Evolutionary conservation across 2,888 invertebrate genomes (phyloP).

Genomic region (Neoitamus cyanurus): DNA sequence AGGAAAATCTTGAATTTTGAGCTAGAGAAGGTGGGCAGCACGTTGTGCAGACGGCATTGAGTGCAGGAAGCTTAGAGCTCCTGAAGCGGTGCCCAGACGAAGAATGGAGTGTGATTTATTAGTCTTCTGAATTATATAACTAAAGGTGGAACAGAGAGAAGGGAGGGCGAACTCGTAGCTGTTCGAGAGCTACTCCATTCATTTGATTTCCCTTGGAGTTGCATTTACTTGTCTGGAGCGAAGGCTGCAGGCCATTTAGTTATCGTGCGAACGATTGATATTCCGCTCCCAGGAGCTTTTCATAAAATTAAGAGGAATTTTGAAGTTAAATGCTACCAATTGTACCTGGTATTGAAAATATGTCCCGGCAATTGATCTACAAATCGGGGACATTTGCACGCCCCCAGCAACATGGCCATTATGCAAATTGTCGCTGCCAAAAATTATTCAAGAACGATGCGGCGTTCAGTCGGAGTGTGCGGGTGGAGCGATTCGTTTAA

Average conservation of each 20-base stretch:
- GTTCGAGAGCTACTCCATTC: background rate
- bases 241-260: background rate
- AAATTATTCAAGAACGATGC: background rate
- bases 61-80: background rate
- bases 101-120: constrained; percentile 1
- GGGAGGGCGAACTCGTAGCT: background rate
- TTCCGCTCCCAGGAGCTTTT: background rate
- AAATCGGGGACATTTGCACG: background rate
- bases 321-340: background rate
- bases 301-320: constrained; percentile 1
- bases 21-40: background rate
- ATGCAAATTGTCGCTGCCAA: background rate
- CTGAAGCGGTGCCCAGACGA: background rate
- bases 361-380: background rate
- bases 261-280: background rate
- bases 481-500: background rate
- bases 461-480: background rate
- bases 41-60: background rate
- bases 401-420: background rate
- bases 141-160: background rate
- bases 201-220: constrained; percentile 1
- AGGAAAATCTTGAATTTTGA: background rate
- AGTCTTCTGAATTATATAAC: background rate
- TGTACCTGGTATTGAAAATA: constrained; percentile 1
- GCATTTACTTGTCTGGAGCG: background rate